Evolutionary conservation across 2,797 vertebrate genomes (phyloP).

Genomic region (Microcaecilia unicolor): DNA sequence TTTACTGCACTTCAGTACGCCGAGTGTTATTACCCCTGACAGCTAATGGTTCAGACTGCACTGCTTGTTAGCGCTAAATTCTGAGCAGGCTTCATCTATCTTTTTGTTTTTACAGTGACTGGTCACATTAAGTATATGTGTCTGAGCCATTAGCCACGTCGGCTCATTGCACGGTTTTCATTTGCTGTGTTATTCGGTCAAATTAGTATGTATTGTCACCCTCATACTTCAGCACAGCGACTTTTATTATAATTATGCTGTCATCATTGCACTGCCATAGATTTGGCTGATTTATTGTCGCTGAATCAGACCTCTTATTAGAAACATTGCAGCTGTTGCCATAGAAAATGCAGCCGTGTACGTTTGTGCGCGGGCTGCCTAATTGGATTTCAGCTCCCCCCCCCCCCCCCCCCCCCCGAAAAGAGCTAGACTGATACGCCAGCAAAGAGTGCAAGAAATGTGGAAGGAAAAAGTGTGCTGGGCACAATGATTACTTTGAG

Average conservation of each 20-base stretch:
- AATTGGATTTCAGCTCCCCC: slow-evolving; percentile 58
- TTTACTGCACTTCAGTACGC: slow-evolving; percentile 53
- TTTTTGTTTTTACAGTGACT: slow-evolving; percentile 68
- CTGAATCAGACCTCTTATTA: slow-evolving; percentile 74
- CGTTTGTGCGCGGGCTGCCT: slow-evolving; percentile 55
- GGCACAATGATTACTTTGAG: no score
- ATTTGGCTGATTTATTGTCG: slow-evolving; percentile 70
- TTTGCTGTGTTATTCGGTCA: slow-evolving; percentile 49
- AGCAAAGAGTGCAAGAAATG: no score
- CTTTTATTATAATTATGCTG: slow-evolving; percentile 73
- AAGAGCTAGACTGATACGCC: slow-evolving; percentile 2
- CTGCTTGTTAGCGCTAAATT: slow-evolving; percentile 60
- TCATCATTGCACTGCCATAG: slow-evolving; percentile 63
- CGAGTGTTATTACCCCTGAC: slow-evolving; percentile 66
- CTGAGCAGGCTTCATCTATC: slow-evolving; percentile 68
- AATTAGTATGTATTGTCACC: slow-evolving; percentile 71
- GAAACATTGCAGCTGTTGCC: slow-evolving; percentile 71
- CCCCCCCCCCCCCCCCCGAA: no score
- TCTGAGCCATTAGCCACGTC: slow-evolving; percentile 62
- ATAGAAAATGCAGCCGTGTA: slow-evolving; percentile 45
- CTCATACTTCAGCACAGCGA: slow-evolving; percentile 59
- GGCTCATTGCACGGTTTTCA: slow-evolving; percentile 52
- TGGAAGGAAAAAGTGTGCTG: no score
- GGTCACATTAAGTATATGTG: slow-evolving; percentile 64
- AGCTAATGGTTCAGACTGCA: slow-evolving; percentile 62